Conservation (phyloP, 2,797 vertebrate genomes). For the Lutjanus argentimaculatus region DNA sequence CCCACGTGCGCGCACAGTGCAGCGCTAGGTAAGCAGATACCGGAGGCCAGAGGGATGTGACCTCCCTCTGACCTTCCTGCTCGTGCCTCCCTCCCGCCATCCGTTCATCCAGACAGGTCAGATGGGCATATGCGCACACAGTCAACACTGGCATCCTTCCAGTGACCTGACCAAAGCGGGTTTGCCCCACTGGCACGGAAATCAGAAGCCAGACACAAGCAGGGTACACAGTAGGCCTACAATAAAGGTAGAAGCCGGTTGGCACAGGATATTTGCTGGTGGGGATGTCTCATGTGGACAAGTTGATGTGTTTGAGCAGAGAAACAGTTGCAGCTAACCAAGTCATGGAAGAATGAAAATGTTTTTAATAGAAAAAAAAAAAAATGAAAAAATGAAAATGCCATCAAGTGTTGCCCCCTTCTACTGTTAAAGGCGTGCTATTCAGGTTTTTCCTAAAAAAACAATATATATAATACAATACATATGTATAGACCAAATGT, state of each 20-base stretch:
- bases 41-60: conserved; percentile 20
- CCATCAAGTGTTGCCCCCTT: neutral
- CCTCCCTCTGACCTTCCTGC: conserved; percentile 47
- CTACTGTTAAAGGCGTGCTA: no score
- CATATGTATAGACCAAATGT: no score
- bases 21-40: neutral
- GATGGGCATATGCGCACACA: conserved; percentile 56
- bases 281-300: neutral
- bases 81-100: neutral
- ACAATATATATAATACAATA: no score
- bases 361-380: no score
- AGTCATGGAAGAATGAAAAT: neutral
- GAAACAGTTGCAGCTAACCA: conserved; percentile 7
- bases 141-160: conserved; percentile 62
- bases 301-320: conserved; percentile 13
- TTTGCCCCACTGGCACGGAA: conserved; percentile 35
- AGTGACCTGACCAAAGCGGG: conserved; percentile 54
- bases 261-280: conserved; percentile 26
- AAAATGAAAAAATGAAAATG: no score
- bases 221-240: neutral
- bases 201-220: conserved; percentile 23
- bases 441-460: no score
- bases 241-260: conserved; percentile 9
- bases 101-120: conserved; percentile 42
- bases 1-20: neutral